These are phyloP conservation scores for Lycocerus yunnanus DNA, from an alignment of 2,888 invertebrate species.

Conservation along the genomic window DNA sequence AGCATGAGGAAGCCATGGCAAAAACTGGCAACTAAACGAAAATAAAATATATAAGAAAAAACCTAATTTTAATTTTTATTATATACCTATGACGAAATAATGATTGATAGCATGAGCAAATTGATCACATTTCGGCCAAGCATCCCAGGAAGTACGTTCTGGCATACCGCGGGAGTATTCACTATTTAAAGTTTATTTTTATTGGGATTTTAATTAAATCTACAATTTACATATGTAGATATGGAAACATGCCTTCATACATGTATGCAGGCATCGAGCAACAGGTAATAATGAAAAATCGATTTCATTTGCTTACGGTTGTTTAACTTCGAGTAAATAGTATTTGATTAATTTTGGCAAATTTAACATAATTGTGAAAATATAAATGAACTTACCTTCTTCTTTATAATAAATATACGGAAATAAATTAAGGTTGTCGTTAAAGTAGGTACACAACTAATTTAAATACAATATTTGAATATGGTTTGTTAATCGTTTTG, in stretches of 20 bases:
- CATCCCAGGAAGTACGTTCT: background rate
- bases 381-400: too few relatives aligned
- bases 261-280: background rate
- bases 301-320: background rate
- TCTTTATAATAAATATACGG: too few relatives aligned
- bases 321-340: background rate
- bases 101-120: background rate
- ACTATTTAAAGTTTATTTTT: background rate
- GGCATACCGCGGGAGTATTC: background rate
- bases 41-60: too few relatives aligned
- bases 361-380: background rate
- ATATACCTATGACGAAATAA: too few relatives aligned
- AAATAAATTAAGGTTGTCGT: too few relatives aligned
- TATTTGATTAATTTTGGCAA: background rate
- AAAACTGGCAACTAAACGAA: background rate
- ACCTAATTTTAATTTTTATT: too few relatives aligned
- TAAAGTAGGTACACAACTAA: background rate
- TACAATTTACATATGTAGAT: background rate
- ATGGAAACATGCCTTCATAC: background rate
- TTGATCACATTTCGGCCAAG: background rate
- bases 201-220: background rate
- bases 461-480: background rate
- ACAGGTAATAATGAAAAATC: background rate
- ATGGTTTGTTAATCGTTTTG: background rate
- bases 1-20: background rate